A percentile compares a stretch with the other conserved stretches of the same genome.
Evolutionary conservation across 2,797 vertebrate species (phyloP).

Genomic region (Pteropus rufus): DNA sequence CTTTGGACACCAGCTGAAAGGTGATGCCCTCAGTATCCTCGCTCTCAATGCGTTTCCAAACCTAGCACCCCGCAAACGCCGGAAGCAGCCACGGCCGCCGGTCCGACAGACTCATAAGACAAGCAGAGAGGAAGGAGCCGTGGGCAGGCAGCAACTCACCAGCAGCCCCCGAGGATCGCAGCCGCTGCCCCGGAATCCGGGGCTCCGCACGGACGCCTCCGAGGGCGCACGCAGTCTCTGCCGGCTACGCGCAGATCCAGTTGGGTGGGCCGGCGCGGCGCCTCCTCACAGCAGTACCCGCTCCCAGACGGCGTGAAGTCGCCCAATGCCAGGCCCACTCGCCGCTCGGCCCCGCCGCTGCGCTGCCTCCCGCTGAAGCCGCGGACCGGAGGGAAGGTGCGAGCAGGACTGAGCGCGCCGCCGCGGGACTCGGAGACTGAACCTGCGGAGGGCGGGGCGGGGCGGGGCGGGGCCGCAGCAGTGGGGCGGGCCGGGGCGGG

Average conservation of each 20-base stretch:
- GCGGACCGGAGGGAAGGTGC: background rate
- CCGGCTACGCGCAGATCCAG: background rate
- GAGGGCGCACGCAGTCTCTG: background rate
- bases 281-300: background rate
- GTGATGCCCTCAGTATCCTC: background rate
- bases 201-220: background rate
- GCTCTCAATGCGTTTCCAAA: background rate
- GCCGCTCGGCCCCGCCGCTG: background rate
- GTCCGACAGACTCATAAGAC: background rate
- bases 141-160: constrained; percentile 26
- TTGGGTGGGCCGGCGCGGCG: background rate
- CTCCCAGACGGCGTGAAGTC: background rate
- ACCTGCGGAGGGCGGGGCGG: constrained; percentile 67
- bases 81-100: background rate
- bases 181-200: background rate
- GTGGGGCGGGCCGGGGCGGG: constrained; percentile 33
- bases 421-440: background rate
- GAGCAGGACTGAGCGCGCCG: background rate
- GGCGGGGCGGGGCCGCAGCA: constrained; percentile 48
- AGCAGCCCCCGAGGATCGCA: background rate
- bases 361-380: background rate
- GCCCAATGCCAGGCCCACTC: background rate
- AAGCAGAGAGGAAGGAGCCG: background rate
- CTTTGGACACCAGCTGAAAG: background rate
- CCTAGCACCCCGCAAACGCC: background rate